Evolutionary conservation across 2,113 vertebrate genomes (phyloP).

Genomic region (Pseudonaja textilis): DNA sequence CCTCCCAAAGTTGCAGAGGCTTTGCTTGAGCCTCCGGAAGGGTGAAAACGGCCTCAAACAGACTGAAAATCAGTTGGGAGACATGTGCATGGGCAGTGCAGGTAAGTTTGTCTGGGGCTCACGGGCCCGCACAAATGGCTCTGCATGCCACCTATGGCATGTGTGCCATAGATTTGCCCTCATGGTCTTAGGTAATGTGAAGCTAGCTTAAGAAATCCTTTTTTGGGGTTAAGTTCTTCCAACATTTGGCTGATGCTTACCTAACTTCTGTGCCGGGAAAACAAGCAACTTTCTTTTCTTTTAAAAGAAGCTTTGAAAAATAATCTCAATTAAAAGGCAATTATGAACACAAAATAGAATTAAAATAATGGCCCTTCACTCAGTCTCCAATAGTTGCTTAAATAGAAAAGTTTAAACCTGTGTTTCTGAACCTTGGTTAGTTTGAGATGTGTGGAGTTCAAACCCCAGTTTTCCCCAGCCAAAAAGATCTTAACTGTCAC

Average conservation of each 20-base stretch:
- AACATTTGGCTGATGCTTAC: not conserved
- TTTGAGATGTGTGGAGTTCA: not conserved
- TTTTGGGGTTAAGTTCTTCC: not conserved
- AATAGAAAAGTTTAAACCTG: not conserved
- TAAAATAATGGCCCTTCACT: not conserved
- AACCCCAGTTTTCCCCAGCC: not conserved
- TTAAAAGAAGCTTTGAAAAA: not conserved
- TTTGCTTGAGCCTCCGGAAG: too few species aligned
- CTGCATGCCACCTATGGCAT: too few species aligned
- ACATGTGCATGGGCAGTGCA: too few species aligned
- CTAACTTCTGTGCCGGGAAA: not conserved
- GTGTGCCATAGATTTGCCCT: too few species aligned
- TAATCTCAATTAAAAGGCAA: not conserved
- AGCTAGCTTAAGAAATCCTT: not conserved
- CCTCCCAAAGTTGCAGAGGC: too few species aligned
- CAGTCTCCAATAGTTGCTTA: not conserved
- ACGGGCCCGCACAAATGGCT: too few species aligned
- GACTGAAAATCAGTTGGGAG: too few species aligned
- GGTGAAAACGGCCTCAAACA: too few species aligned
- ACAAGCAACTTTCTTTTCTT: not conserved
- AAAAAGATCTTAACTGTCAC: not conserved
- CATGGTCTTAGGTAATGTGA: not conserved
- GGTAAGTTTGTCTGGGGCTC: too few species aligned
- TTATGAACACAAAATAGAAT: not conserved
- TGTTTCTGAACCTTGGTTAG: not conserved